These are phyloP conservation scores for Cerastis rubricosa DNA, from an alignment of 2,888 invertebrate species.

Conservation along the genomic window DNA sequence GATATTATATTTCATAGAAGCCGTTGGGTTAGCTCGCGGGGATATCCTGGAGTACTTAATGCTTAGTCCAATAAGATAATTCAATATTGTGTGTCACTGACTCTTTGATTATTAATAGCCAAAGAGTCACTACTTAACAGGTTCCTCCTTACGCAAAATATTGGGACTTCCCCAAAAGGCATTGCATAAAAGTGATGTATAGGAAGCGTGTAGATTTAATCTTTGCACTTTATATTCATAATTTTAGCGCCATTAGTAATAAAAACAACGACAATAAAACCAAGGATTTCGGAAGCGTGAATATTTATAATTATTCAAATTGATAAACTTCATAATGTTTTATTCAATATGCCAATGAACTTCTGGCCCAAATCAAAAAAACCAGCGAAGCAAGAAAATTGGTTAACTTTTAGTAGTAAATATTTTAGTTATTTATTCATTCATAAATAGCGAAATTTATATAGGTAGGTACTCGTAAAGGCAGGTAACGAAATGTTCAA, in stretches of 20 bases:
- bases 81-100: background rate
- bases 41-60: background rate
- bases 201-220: background rate
- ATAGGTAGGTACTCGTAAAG: background rate
- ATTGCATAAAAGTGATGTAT: background rate
- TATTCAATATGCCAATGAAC: background rate
- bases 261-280: background rate
- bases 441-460: background rate
- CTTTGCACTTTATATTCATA: background rate
- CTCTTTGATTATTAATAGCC: slow-evolving; percentile 9
- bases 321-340: background rate
- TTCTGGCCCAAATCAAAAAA: background rate
- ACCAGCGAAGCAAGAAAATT: background rate
- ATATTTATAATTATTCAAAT: slow-evolving; percentile 1
- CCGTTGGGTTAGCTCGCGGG: background rate
- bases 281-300: background rate
- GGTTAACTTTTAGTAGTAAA: background rate
- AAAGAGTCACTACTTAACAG: background rate
- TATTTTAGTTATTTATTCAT: background rate
- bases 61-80: background rate
- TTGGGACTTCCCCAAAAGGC: background rate
- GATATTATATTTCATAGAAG: background rate
- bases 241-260: background rate
- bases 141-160: background rate
- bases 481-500: slow-evolving; percentile 1